Base-by-base conservation (phyloP, 2,113 vertebrate genomes). In the Hippocampus mohnikei region DNA sequence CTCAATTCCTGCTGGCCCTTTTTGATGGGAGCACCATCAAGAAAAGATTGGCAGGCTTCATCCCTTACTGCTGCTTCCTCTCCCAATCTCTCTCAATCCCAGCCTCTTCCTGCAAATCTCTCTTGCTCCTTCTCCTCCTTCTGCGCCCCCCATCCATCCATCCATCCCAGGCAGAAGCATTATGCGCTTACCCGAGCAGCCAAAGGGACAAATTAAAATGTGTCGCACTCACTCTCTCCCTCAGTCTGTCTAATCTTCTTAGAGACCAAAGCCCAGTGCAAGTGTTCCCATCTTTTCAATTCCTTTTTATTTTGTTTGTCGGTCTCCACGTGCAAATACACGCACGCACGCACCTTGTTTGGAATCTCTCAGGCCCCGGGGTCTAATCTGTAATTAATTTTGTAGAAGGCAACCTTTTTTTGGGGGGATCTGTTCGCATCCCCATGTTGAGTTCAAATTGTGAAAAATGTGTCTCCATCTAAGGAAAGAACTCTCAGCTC, bases 171-270 rank as follows among this genome's bases (percentile, higher is more conserved):
- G 78, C 80, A 65, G 77, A 83, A 80, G 88, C 85, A 91, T 91
- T 91, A 91, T 86, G 81, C 84, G 90, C 88, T 91, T 91, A 90
- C 81, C 82, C 82, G 81, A 85, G 66, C 80, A 79, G 86, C 88
- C 85, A 87, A 85, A 88, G 86, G 83, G 88, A 90, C 89, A 92
- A 92, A 91, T 92, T 92, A 92, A 93, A 89, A 87, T 92, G 81
- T 91, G 89, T 90, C 88, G 86, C 88, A 78, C 87, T 88, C 88
- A 81, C 91, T 88, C 88, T 90, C 89, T 77, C 61, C 85, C 82
- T 88, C 90, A 75, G 69, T 74, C 87, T 75, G 89, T 92, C 84
- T 94, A 95, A 95, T 96, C 93, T 94, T 91, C 91, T 94, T 95
- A 93, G 90, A 84, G 90, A 91, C 93, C 89, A 91, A 75, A 82